Conservation (phyloP, 2,888 invertebrate genomes). For the Ectemnius cavifrons region DNA sequence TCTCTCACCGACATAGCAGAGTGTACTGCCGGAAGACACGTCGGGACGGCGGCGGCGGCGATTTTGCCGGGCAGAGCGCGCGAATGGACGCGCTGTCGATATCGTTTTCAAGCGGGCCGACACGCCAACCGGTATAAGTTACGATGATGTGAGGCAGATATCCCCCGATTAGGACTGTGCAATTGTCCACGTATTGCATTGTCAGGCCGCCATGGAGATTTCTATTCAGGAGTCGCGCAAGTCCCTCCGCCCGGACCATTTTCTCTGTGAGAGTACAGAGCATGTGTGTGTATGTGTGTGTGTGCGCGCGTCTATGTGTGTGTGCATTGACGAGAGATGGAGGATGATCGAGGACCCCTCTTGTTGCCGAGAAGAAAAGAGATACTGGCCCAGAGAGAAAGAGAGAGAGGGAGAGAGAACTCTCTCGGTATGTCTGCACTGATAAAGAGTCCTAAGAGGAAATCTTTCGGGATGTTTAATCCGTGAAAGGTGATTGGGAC, state of each 20-base stretch:
- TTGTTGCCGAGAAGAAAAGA: constrained; percentile 60
- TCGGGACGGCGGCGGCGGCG: too few species aligned
- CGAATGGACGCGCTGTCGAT: constrained; percentile 60
- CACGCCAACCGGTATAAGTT: constrained; percentile 59
- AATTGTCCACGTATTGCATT: constrained; percentile 63
- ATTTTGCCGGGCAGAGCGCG: constrained; percentile 49
- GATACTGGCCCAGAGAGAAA: constrained; percentile 20
- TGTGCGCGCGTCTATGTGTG: too few species aligned
- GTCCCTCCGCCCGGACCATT: constrained; percentile 22
- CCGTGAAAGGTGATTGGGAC: too few species aligned
- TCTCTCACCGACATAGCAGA: too few species aligned
- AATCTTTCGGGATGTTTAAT: too few species aligned
- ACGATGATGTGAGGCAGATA: constrained; percentile 63
- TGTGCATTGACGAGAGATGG: constrained; percentile 59
- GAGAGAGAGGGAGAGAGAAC: constrained; percentile 26
- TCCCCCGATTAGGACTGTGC: constrained; percentile 58
- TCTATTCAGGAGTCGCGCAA: constrained; percentile 62
- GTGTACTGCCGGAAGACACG: too few species aligned
- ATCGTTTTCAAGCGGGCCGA: constrained; percentile 59
- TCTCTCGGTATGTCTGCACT: not conserved
- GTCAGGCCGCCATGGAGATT: constrained; percentile 59
- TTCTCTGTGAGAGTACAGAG: too few species aligned
- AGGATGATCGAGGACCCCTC: constrained; percentile 62
- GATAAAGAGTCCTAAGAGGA: too few species aligned
- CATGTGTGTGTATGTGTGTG: too few species aligned